phyloP scores from a whole-genome alignment of 92 coral and sea anemone species.

The Pocillopora meandrina region DNA sequence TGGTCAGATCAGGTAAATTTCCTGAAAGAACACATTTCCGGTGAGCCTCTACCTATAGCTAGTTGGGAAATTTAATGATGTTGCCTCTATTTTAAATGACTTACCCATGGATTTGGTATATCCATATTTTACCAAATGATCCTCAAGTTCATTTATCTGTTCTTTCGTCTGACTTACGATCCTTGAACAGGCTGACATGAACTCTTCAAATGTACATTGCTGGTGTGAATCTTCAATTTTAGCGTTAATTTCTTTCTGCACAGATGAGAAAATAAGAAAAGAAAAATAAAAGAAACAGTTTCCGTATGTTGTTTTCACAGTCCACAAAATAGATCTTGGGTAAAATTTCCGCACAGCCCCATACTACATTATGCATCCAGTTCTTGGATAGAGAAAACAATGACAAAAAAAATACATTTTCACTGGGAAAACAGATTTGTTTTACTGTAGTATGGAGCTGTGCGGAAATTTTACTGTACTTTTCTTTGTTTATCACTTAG shows the following conservation, averaged over 20 bases:
- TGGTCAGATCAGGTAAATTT: constrained; percentile 22
- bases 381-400: too few relatives aligned
- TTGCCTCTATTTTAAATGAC: neutral
- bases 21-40: constrained; percentile 1
- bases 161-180: constrained; percentile 61
- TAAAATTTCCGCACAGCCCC: too few relatives aligned
- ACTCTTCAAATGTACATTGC: constrained; percentile 50
- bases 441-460: too few relatives aligned
- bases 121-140: constrained; percentile 78
- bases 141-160: constrained; percentile 61
- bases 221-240: constrained; percentile 48
- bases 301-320: neutral
- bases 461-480: too few relatives aligned
- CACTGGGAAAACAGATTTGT: too few relatives aligned
- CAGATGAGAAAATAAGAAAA: neutral
- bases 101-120: constrained; percentile 55
- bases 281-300: neutral
- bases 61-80: neutral
- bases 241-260: constrained; percentile 49
- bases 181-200: constrained; percentile 57
- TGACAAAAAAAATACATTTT: too few relatives aligned
- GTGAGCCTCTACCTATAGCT: too few relatives aligned
- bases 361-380: too few relatives aligned
- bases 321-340: too few relatives aligned
- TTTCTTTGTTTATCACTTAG: too few relatives aligned